Evolutionary conservation across 2,888 invertebrate species (phyloP).

Genomic region (Himalopsyche anomala): DNA sequence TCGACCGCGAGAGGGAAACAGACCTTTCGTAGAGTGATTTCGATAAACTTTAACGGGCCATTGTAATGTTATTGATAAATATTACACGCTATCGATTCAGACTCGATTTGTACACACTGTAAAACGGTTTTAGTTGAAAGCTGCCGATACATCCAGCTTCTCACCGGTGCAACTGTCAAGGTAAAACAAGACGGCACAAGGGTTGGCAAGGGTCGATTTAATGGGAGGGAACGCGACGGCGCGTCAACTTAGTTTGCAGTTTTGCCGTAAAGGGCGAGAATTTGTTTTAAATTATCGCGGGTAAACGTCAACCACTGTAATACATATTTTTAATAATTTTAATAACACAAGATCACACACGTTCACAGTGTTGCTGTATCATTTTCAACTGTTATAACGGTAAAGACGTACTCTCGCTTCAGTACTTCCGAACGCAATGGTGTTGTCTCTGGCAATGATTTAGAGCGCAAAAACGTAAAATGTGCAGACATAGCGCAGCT

Average conservation of each 20-base stretch:
- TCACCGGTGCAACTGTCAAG: conserved; percentile 47
- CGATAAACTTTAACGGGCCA: neutral
- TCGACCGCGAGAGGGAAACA: conserved; percentile 31
- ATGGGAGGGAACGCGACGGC: conserved; percentile 50
- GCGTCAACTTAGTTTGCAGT: conserved; percentile 12
- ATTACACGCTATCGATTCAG: neutral
- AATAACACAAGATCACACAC: neutral
- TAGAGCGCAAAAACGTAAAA: neutral
- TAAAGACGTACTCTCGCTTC: neutral
- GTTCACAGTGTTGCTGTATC: neutral
- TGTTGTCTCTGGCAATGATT: too few relatives aligned
- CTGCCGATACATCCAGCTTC: neutral
- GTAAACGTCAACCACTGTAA: neutral
- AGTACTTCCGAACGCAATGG: neutral
- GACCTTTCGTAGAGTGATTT: neutral
- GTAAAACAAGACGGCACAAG: conserved; percentile 39
- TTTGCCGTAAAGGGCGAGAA: neutral
- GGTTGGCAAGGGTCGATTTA: conserved; percentile 56
- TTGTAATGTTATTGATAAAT: conserved; percentile 7
- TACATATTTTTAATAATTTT: neutral
- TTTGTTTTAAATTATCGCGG: neutral
- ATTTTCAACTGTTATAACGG: neutral
- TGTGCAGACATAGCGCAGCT: neutral
- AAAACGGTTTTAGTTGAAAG: conserved; percentile 4
- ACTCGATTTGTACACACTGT: neutral